A percentile compares a stretch with the other conserved stretches of the same genome.
Evolutionary conservation across 1,140 invertebrate genomes (phyloP).

Genomic region (Macrobrachium rosenbergii): DNA sequence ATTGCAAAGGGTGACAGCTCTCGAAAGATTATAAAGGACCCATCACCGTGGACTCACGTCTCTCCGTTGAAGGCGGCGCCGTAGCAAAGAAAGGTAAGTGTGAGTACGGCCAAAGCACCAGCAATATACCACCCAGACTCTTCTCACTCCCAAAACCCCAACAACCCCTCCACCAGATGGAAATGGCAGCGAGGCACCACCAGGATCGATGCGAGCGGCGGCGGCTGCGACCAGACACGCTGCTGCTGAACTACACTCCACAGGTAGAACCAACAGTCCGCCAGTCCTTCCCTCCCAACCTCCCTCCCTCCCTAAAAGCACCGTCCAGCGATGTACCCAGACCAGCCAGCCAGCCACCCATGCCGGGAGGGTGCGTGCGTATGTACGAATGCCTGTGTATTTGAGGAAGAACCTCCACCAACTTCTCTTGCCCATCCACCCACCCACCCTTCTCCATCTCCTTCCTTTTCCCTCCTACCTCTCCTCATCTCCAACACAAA

Average conservation of each 20-base stretch:
- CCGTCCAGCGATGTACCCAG: too few species aligned
- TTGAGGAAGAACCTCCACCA: too few species aligned
- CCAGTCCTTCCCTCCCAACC: not conserved
- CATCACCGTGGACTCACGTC: too few species aligned
- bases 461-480: too few species aligned
- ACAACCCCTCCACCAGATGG: not conserved
- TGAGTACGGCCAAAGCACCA: too few species aligned
- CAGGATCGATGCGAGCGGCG: slow-evolving; percentile 10
- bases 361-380: too few species aligned
- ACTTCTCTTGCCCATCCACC: not conserved
- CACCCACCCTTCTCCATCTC: not conserved
- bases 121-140: not conserved
- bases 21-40: too few species aligned
- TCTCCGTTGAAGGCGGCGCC: too few species aligned
- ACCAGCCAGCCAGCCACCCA: too few species aligned
- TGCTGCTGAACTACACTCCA: not conserved
- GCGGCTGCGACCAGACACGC: slow-evolving; percentile 1
- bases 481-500: not conserved
- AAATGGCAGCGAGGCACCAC: not conserved
- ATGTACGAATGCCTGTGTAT: too few species aligned
- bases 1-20: too few species aligned
- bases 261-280: not conserved
- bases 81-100: too few species aligned
- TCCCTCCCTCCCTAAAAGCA: not conserved
- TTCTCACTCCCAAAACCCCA: not conserved